phyloP scores from a whole-genome alignment of 2,113 vertebrate genomes.

The Heterochromis multidens region DNA sequence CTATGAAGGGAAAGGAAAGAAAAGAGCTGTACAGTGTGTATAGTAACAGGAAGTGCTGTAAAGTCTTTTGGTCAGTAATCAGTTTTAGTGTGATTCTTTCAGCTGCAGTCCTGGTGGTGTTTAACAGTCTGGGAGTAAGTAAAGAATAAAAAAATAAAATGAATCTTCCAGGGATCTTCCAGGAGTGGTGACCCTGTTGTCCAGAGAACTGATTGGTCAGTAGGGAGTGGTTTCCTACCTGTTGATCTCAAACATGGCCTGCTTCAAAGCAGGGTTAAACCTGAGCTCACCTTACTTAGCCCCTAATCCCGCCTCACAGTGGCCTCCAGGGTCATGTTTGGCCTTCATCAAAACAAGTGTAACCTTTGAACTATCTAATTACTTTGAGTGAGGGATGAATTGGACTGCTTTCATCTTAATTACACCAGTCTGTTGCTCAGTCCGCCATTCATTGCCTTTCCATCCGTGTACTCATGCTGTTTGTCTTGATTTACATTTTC shows the following conservation, averaged over 20 bases:
- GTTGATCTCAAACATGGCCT: not conserved
- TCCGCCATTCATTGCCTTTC: not conserved
- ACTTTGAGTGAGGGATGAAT: not conserved
- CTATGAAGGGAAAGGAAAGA: no score
- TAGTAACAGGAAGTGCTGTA: no score
- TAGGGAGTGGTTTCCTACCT: not conserved
- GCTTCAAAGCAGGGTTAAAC: not conserved
- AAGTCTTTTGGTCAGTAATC: no score
- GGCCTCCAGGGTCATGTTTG: not conserved
- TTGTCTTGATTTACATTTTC: conserved; percentile 17
- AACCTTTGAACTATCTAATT: not conserved
- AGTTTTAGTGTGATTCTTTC: no score
- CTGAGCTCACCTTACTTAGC: not conserved
- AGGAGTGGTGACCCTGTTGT: no score
- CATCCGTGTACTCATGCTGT: not conserved
- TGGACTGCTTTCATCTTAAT: not conserved
- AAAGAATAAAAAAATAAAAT: no score
- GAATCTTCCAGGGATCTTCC: no score
- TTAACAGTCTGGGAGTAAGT: no score
- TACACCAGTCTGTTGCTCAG: not conserved
- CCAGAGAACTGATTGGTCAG: not conserved
- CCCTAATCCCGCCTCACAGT: not conserved
- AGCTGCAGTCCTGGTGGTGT: no score
- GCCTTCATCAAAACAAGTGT: not conserved
- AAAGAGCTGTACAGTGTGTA: no score